These are phyloP conservation scores for Beris morrisii DNA, from an alignment of 2,888 invertebrate genomes.

Conservation along the genomic window DNA sequence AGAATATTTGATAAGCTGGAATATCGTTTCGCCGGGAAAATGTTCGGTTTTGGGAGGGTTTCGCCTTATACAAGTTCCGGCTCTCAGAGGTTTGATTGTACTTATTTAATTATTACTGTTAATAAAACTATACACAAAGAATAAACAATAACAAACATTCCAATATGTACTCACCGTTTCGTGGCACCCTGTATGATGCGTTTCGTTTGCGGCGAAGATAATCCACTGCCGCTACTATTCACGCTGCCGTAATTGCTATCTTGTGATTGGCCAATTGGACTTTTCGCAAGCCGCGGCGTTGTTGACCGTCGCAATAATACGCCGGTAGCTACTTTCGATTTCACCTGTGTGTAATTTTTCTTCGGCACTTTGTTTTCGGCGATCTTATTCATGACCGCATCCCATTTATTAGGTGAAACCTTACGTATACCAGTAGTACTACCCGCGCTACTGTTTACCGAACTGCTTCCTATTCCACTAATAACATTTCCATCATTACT, in stretches of 20 bases:
- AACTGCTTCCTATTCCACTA: background rate
- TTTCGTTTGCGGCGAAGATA: constrained; percentile 44
- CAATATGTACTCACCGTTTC: constrained; percentile 47
- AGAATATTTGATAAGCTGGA: too few relatives aligned
- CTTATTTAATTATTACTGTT: too few relatives aligned
- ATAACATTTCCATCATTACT: constrained; percentile 1
- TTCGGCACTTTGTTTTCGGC: constrained; percentile 72
- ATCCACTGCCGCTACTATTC: constrained; percentile 41
- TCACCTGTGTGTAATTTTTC: constrained; percentile 79
- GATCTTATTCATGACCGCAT: constrained; percentile 82
- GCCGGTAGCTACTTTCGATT: constrained; percentile 75
- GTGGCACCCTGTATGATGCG: constrained; percentile 42
- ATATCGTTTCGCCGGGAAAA: too few relatives aligned
- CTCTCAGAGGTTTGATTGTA: too few relatives aligned
- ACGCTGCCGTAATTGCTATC: constrained; percentile 37
- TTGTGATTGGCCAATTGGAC: constrained; percentile 31
- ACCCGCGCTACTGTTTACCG: background rate
- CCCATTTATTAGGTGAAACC: constrained; percentile 64
- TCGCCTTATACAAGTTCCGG: too few relatives aligned
- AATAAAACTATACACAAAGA: too few relatives aligned
- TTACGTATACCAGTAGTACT: constrained; percentile 33
- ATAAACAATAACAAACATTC: too few relatives aligned
- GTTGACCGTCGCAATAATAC: constrained; percentile 45
- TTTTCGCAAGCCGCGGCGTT: constrained; percentile 29
- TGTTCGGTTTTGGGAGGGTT: too few relatives aligned